Evolutionary conservation across 1,140 invertebrate genomes (phyloP), one percentile per base, ranked within the genome.

Genomic region (Euura saliciscinereae): DNA sequence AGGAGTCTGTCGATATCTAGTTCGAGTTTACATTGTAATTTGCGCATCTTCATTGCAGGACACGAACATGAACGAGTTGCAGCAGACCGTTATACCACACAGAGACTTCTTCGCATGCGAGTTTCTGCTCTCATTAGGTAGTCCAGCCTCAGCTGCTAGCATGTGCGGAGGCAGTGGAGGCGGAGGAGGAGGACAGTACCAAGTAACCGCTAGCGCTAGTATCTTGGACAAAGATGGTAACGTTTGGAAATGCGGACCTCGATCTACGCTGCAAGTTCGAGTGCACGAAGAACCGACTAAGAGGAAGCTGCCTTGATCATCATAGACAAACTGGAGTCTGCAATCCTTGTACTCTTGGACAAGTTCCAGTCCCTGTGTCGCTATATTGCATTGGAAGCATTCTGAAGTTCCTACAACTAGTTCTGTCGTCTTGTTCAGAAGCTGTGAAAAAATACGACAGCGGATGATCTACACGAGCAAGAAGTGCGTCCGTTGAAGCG

Each of bases 61-160:
- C 73, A 75, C 78, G 51, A 89, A 90, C 71, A 84, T 85, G 0
- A 90, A 89, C 2, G 89, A 89, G 43, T 78, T 93, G 46, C 89
- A 89, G 64, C 92, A 94, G 80, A 91, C 89, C 1, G 92, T 94
- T 0, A 90, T 90, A 67, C 94, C 94, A 28, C 93, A 94, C 81
- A 90, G 93, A 44, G 94, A 96, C 77, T 96, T 95, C 79, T 95
- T 96, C 77, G 91, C 93, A 2, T 92, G 93, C 11, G 93, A 94
- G 79, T 95, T 96, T 84, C 84, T 96, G 3, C 83, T 95, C 44
- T 90, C 91, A 0, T 81, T 91, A 13, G 79, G 81, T 13, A 82
- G 73, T 64, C 72, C 79, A 5, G 65, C 70, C 2, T 43, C 70
- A 6, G 43, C 69, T 45, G 75, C 68, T 46, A 74, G 66, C 11